These are phyloP conservation scores for Ramazzottius varieornatus DNA, from an alignment of 2,888 invertebrate genomes.

Conservation along the genomic window DNA sequence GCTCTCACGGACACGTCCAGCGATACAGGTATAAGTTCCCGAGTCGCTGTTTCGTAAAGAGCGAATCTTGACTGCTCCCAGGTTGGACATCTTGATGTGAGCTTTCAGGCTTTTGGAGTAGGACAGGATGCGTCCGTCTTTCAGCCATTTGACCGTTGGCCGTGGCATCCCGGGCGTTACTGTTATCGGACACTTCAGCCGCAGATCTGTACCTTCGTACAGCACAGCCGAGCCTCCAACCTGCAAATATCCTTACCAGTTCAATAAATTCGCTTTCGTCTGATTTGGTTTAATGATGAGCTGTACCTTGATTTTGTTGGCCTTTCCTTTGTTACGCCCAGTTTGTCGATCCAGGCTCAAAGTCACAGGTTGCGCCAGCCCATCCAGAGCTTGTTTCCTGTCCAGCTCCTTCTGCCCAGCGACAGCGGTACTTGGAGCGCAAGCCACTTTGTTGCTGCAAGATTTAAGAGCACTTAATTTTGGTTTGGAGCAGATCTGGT, in stretches of 20 bases:
- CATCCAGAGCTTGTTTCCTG: too few relatives aligned
- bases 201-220: constrained; percentile 65
- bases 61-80: constrained; percentile 57
- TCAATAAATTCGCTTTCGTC: constrained; percentile 11
- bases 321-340: too few relatives aligned
- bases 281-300: background rate
- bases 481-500: background rate
- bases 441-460: background rate
- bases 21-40: constrained; percentile 56
- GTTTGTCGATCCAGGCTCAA: too few relatives aligned
- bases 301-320: too few relatives aligned
- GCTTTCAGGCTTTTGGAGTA: constrained; percentile 8
- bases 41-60: constrained; percentile 52
- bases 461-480: background rate
- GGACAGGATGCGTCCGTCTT: constrained; percentile 43
- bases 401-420: too few relatives aligned
- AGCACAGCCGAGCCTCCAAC: constrained; percentile 70
- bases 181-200: constrained; percentile 63
- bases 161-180: constrained; percentile 18
- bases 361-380: too few relatives aligned
- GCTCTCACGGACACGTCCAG: constrained; percentile 52
- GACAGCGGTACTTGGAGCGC: too few relatives aligned
- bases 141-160: constrained; percentile 48
- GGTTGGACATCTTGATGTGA: constrained; percentile 52
- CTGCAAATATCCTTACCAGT: constrained; percentile 30